These are phyloP conservation scores for Nannoperca obscura DNA, from an alignment of 2,797 vertebrate species.

Conservation along the genomic window DNA sequence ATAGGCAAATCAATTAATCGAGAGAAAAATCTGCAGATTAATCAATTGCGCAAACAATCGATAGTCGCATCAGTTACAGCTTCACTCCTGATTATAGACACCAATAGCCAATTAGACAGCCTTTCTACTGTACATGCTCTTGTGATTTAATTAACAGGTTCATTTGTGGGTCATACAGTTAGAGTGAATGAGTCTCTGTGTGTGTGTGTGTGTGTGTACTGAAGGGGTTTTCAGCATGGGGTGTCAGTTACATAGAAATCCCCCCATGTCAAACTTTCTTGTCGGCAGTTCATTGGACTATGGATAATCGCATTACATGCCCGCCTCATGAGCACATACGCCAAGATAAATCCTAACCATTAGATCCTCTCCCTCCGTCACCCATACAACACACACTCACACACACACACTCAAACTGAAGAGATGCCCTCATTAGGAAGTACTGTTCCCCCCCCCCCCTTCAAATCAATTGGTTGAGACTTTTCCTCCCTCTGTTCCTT, in stretches of 20 bases:
- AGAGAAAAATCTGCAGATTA: neutral
- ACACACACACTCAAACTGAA: constrained; percentile 10
- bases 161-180: constrained; percentile 24
- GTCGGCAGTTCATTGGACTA: constrained; percentile 57
- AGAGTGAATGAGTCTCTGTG: constrained; percentile 22
- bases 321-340: constrained; percentile 38
- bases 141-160: constrained; percentile 25
- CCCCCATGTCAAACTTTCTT: constrained; percentile 66
- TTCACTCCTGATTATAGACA: neutral
- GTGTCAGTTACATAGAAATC: constrained; percentile 79
- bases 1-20: neutral
- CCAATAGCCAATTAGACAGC: neutral
- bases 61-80: neutral
- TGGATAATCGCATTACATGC: constrained; percentile 79
- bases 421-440: constrained; percentile 50
- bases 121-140: neutral
- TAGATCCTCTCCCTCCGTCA: constrained; percentile 28
- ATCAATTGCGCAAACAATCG: neutral
- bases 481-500: neutral
- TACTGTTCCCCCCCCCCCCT: neutral
- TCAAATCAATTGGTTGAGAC: constrained; percentile 20
- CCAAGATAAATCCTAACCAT: constrained; percentile 59
- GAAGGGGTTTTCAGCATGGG: constrained; percentile 51
- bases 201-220: constrained; percentile 15
- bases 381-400: constrained; percentile 1